A percentile compares a stretch with the other conserved stretches of the same genome.
Evolutionary conservation across 2,888 invertebrate genomes (phyloP).

Genomic region (Saturnia pavonia): DNA sequence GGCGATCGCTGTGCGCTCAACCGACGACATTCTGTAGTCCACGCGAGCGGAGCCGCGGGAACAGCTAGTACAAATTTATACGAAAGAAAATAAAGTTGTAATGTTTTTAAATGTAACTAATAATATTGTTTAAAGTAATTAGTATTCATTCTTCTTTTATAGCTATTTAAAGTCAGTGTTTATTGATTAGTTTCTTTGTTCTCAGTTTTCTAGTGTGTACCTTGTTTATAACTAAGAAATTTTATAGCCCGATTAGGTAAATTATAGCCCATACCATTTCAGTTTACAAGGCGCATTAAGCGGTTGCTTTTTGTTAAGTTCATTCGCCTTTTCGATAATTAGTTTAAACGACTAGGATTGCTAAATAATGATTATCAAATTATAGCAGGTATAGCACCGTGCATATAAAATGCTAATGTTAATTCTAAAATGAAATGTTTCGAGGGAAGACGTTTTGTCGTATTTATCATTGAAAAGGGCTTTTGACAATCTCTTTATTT

Average conservation of each 20-base stretch:
- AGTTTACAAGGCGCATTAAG: not conserved
- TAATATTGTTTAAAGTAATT: not conserved
- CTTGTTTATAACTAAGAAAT: not conserved
- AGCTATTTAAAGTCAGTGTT: slow-evolving; percentile 5
- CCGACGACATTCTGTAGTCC: too few species aligned
- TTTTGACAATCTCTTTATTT: too few species aligned
- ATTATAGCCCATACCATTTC: not conserved
- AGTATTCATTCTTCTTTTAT: not conserved
- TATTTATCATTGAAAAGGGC: not conserved
- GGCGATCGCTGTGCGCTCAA: too few species aligned
- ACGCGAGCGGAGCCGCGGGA: not conserved
- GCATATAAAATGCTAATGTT: too few species aligned
- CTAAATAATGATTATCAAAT: not conserved
- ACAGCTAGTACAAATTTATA: not conserved
- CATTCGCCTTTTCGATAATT: not conserved
- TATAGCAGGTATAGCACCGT: too few species aligned
- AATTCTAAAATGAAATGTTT: not conserved
- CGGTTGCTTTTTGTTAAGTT: not conserved
- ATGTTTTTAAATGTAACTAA: not conserved
- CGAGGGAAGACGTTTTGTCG: not conserved
- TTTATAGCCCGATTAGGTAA: slow-evolving; percentile 1
- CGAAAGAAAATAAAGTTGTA: not conserved
- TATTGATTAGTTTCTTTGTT: slow-evolving; percentile 3
- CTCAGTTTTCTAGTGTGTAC: not conserved
- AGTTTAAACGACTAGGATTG: not conserved